phyloP scores from a whole-genome alignment of 2,888 invertebrate genomes.

The Gymnocheta viridis region DNA sequence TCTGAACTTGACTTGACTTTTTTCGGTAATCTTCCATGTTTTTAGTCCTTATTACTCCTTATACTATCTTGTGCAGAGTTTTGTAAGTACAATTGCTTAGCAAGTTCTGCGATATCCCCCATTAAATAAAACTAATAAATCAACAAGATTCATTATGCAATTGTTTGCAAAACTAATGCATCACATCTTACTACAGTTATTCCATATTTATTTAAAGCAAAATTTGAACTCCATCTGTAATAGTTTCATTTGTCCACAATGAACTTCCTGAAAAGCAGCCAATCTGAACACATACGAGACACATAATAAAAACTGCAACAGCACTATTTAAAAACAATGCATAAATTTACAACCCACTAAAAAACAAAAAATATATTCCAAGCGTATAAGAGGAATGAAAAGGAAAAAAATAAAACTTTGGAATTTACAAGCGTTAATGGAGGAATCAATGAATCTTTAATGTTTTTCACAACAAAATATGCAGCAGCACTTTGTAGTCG shows the following conservation, averaged over 20 bases:
- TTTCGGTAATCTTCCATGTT: no score
- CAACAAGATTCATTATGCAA: no score
- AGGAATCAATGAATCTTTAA: constrained; percentile 49
- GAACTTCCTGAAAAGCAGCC: constrained; percentile 11
- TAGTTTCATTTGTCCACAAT: background rate
- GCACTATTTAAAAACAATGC: constrained; percentile 28
- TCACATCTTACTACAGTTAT: background rate
- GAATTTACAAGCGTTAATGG: constrained; percentile 27
- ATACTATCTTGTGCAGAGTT: no score
- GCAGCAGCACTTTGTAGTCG: background rate
- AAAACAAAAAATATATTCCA: constrained; percentile 13
- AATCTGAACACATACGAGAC: constrained; percentile 33
- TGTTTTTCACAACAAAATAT: constrained; percentile 1
- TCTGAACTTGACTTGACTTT: no score
- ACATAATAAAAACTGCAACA: constrained; percentile 13
- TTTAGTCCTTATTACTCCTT: no score
- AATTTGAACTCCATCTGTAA: background rate
- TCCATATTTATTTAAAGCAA: constrained; percentile 1
- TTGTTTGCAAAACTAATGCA: background rate
- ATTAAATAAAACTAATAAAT: no score
- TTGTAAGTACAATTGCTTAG: no score
- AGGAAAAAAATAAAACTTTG: background rate
- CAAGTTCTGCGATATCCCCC: no score
- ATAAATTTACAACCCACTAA: constrained; percentile 50
- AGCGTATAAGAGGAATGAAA: background rate